Evolutionary conservation across 2,797 vertebrate genomes (phyloP).

Genomic region (Brachyrhaphis roseni): DNA sequence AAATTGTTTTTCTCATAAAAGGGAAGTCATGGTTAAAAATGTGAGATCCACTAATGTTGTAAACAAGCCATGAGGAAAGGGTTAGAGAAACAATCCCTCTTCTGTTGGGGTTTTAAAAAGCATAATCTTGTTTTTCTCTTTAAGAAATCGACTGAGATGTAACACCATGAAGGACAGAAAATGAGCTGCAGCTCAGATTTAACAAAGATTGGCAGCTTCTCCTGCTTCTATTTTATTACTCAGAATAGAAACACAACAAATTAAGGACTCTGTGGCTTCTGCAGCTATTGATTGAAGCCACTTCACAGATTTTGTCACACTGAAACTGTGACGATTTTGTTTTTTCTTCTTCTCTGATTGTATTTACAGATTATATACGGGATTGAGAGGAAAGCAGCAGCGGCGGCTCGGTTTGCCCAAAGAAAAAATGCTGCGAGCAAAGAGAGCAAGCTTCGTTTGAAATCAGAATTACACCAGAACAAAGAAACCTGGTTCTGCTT

Average conservation of each 20-base stretch:
- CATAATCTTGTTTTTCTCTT: neutral
- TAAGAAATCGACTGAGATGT: neutral
- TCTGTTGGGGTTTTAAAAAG: neutral
- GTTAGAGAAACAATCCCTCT: neutral
- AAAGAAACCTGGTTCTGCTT: conserved; percentile 52
- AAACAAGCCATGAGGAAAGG: neutral
- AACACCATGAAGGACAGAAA: neutral
- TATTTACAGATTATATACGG: conserved; percentile 23
- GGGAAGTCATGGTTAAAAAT: neutral
- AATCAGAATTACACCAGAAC: conserved; percentile 59
- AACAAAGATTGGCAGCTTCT: neutral
- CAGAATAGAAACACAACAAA: conserved; percentile 10
- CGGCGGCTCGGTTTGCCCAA: conserved; percentile 29
- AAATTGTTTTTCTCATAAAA: neutral
- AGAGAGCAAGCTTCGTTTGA: conserved; percentile 44
- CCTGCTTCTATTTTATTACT: neutral
- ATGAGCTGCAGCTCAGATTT: neutral
- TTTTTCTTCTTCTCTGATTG: conserved; percentile 5
- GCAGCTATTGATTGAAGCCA: conserved; percentile 14
- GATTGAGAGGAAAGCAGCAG: conserved; percentile 34
- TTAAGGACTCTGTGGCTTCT: conserved; percentile 11
- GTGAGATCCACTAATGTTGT: neutral
- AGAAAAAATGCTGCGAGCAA: conserved; percentile 51
- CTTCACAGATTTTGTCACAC: conserved; percentile 11
- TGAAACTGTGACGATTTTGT: conserved; percentile 15